Evolutionary conservation across 2,797 vertebrate genomes (phyloP), one percentile per base, ranked within the genome.

Genomic region (Sebastes matsubarae): DNA sequence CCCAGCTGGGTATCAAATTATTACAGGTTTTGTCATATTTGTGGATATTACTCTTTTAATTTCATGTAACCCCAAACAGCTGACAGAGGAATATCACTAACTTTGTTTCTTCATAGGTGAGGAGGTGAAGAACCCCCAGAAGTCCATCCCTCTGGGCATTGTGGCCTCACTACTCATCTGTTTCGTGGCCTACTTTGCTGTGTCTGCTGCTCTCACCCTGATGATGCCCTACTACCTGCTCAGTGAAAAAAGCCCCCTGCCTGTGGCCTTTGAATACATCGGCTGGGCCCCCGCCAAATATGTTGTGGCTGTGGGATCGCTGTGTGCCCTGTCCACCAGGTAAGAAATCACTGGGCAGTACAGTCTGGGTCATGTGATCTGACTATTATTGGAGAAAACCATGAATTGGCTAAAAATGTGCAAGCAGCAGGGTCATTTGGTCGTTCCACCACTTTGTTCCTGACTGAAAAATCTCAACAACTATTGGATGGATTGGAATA

Each of bases 171-270:
- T 98, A 10, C 92, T 97, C 6, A 96, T 98, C 92, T 98, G 97
- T 86, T 98, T 97, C 92, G 34, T 98, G 85, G 95, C 93, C 0
- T 98, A 97, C 87, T 97, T 96, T 1, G 97, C 96, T 0, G 96
- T 98, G 78, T 97, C 97, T 4, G 97, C 97, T 0, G 93, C 96
- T 11, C 96, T 98, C 42, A 98, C 97, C 0, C 87, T 98, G 74
- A 97, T 97, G 96, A 97, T 97, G 96, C 97, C 97, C 1, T 98
- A 97, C 88, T 97, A 97, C 79, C 2, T 95, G 73, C 96, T 98
- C 12, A 93, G 89, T 72, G 74, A 94, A 68, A 93, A 90, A 66
- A 98, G 96, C 87, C 97, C 97, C 0, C 90, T 98, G 64, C 97
- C 97, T 1, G 93, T 79, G 3, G 96, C 97, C 78, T 98, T 97